Evolutionary conservation across 2,113 vertebrate species (phyloP).

Genomic region (Passerina amoena): DNA sequence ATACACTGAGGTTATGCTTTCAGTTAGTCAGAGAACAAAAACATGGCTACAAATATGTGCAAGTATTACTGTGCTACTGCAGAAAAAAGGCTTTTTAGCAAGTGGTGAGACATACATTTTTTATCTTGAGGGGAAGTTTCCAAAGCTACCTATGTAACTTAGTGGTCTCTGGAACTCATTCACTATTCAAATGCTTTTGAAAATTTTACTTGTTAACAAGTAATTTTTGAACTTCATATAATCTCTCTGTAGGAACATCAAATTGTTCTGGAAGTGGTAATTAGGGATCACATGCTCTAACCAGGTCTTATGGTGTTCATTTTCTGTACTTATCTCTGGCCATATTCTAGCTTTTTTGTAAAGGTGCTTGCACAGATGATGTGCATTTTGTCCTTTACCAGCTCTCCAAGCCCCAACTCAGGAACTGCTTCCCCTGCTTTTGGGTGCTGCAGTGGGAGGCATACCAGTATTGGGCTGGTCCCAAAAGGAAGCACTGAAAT

Average conservation of each 20-base stretch:
- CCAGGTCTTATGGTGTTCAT: not conserved
- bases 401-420: not conserved
- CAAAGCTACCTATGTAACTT: not conserved
- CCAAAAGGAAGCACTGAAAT: not conserved
- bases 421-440: not conserved
- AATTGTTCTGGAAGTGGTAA: not conserved
- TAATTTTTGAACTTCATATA: not conserved
- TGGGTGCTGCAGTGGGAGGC: not conserved
- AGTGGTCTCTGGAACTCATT: not conserved
- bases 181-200: not conserved
- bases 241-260: not conserved
- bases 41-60: not conserved
- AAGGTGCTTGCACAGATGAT: not conserved
- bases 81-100: not conserved
- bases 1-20: not conserved
- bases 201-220: constrained; percentile 10
- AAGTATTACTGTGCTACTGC: not conserved
- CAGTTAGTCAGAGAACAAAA: not conserved
- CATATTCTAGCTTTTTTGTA: not conserved
- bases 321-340: not conserved
- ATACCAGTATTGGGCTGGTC: not conserved
- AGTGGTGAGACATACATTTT: not conserved
- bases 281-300: not conserved
- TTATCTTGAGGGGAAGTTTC: not conserved
- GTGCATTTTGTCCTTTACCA: not conserved